These are phyloP conservation scores for Zygothrica quintamaculata DNA, from an alignment of 2,888 invertebrate species.

Conservation along the genomic window DNA sequence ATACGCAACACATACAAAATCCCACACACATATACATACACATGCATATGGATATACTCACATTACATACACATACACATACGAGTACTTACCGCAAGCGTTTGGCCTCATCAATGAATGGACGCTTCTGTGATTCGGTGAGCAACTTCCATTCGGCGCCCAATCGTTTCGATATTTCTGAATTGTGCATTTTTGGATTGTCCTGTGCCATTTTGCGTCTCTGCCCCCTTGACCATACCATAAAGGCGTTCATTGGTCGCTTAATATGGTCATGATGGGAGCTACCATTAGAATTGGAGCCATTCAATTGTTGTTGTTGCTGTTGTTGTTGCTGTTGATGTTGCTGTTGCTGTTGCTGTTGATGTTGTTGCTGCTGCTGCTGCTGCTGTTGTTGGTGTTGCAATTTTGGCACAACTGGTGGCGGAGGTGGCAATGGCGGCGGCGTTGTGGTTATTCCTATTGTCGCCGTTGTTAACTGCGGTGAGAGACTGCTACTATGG, in stretches of 20 bases:
- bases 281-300: conserved; percentile 38
- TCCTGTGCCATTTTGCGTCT: conserved; percentile 96
- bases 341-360: conserved; percentile 26
- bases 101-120: conserved; percentile 98
- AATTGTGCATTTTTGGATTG: conserved; percentile 97
- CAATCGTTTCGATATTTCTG: conserved; percentile 94
- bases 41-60: conserved; percentile 22
- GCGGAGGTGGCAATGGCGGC: conserved; percentile 49
- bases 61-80: conserved; percentile 2
- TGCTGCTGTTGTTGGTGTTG: conserved; percentile 39
- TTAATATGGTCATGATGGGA: conserved; percentile 91
- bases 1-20: conserved; percentile 25
- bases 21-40: conserved; percentile 10
- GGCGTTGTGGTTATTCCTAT: conserved; percentile 46
- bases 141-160: conserved; percentile 97
- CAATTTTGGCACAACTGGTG: conserved; percentile 39
- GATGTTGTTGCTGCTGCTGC: conserved; percentile 38
- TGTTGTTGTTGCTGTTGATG: conserved; percentile 39
- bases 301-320: conserved; percentile 14
- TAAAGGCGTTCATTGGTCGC: conserved; percentile 99
- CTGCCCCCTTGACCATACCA: conserved; percentile 97
- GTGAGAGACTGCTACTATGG: conserved; percentile 70
- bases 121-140: conserved; percentile 94
- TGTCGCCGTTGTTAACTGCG: conserved; percentile 53
- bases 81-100: conserved; percentile 88